Percentiles rank a stretch among this genome's conserved stretches.
Evolutionary conservation across 1,140 invertebrate genomes (phyloP).

Genomic region (Centruroides sculpturatus): DNA sequence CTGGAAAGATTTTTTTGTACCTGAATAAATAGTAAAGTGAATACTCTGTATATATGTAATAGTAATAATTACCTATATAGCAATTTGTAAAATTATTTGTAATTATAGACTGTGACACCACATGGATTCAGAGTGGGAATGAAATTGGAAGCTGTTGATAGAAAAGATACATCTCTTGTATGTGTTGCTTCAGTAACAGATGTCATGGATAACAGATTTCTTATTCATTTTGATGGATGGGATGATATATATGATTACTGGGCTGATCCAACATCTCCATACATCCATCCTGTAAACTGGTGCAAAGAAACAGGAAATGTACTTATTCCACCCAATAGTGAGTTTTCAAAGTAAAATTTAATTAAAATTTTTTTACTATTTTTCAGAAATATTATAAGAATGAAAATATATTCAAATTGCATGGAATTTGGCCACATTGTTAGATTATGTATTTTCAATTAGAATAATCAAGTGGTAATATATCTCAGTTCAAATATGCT

Average conservation of each 20-base stretch:
- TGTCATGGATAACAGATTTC: slow-evolving; percentile 64
- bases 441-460: too few species aligned
- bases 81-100: too few species aligned
- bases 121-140: slow-evolving; percentile 69
- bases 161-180: slow-evolving; percentile 65
- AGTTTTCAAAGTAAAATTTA: not conserved
- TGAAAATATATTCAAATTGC: too few species aligned
- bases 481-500: too few species aligned
- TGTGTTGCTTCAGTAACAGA: slow-evolving; percentile 80
- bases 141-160: slow-evolving; percentile 91
- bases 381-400: too few species aligned
- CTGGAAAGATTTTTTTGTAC: too few species aligned
- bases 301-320: slow-evolving; percentile 62
- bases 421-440: too few species aligned
- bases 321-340: slow-evolving; percentile 67
- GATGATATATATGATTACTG: slow-evolving; percentile 88
- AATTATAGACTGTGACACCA: slow-evolving; percentile 18
- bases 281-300: slow-evolving; percentile 88
- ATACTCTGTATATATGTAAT: too few species aligned
- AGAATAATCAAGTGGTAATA: too few species aligned
- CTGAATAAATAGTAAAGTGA: too few species aligned
- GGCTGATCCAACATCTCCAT: slow-evolving; percentile 73
- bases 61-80: too few species aligned
- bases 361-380: too few species aligned
- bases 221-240: slow-evolving; percentile 92